Evolutionary conservation across 2,888 invertebrate species (phyloP), one percentile per base, ranked within the genome.

Genomic region (Chymomyza fuscimana): DNA sequence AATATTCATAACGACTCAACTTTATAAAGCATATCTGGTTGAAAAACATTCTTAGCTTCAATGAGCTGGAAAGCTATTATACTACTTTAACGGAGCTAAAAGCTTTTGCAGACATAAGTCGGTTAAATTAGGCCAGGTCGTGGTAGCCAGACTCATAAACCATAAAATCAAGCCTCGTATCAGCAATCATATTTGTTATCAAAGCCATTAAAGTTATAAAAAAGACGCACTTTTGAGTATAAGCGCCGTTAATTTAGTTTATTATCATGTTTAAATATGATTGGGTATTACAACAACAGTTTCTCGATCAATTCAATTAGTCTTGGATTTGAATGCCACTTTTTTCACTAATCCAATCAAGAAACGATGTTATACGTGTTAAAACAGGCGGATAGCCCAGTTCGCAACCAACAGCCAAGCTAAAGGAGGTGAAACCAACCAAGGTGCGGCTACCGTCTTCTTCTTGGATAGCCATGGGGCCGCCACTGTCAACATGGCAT

Each of bases 351-450:
- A 89, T 89, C 87, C 89, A 90, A 10, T 78, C 72, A 60, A 88
- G 74, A 59, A 80, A 89, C 64, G 74, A 79, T n/a, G 85, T 81
- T 0, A 89, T 67, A 0, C 89, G 77, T 0, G 90, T 90, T 67
- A 87, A 89, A 15, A 79, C 89, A 6, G 80, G 82, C n/a, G 89
- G 90, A n/a, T 64, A 88, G 15, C 85, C 82, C 63, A 65, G 71
- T 63, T 82, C 81, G 56, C 90, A 90, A 62, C 89, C 89, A 29
- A 70, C 10, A 4, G 79, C 46, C 5, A 78, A 70, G 19, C 90
- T 89, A 36, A 82, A 90, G 4, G 90, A 90, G 15, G 87, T 82
- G 50, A 84, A 58, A 19, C 90, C 90, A n/a, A 89, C 82, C 50
- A 86, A 52, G 3, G 76, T 36, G 59, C 72, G 66, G 54, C 32